Base-by-base conservation (phyloP, 2,797 vertebrate species). In the Trachurus trachurus region DNA sequence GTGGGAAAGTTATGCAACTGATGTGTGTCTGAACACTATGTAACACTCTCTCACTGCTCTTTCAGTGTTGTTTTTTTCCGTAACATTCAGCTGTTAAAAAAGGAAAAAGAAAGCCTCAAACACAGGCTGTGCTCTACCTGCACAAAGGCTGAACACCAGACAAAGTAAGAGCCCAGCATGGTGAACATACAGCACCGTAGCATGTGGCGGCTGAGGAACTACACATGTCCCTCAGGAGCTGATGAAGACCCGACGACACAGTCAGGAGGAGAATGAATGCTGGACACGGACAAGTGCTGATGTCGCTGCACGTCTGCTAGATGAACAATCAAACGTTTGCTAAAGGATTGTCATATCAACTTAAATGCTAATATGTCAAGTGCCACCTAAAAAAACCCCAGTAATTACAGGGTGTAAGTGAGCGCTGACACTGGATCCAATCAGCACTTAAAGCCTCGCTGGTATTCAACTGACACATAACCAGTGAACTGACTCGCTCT, bases 221-320 rank as follows among this genome's bases (percentile, higher is more conserved):
- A 34, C 37, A 74, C 39, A 63, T 64, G 53, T 64, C 60, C 66
- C 53, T 57, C 1, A 3, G 61, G 71, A 69, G 61, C n/a, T 53
- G 37, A 29, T 39, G 15, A 29, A 64, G 29, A 53, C 31, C 21
- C 47, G 47, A 62, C 22, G 21, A 65, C 11, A 34, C n/a, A 67
- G 45, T 39, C 47, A 17, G 1, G 56, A 17, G 45, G 11, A 58
- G 29, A 40, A 34, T 47, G 22, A 53, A 50, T 15, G 44, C 16
- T 64, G 59, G 50, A 29, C 21, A 49, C 52, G 53, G 66, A 60
- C 56, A 9, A 61, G 56, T 45, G 37, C 49, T 54, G 54, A 47
- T 29, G 34, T 7, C 26, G 26, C 26, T 26, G 26, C 26, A 26
- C 26, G 26, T 26, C 26, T 26, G 26, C 26, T 26, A 26, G 26